Evolutionary conservation across 2,888 invertebrate species (phyloP).

Genomic region (Himalopsyche kuldschensis): DNA sequence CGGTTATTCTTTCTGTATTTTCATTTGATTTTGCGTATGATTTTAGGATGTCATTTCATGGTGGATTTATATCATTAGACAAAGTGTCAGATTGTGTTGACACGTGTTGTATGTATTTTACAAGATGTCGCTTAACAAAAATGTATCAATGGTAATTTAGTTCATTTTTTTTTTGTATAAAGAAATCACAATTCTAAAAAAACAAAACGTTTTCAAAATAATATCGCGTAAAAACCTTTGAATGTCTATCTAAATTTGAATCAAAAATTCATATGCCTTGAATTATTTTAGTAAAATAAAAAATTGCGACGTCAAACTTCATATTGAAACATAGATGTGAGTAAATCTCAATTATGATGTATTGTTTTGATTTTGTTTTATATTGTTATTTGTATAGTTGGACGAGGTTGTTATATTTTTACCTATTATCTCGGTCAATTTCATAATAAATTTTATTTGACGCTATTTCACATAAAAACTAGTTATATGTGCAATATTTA

Average conservation of each 20-base stretch:
- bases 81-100: conserved; percentile 32
- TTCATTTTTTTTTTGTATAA: neutral
- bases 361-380: neutral
- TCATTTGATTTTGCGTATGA: conserved; percentile 2
- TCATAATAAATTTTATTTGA: conserved; percentile 11
- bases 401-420: conserved; percentile 32
- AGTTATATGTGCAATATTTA: conserved; percentile 36
- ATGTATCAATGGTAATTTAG: neutral
- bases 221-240: neutral
- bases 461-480: conserved; percentile 13
- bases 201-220: no score
- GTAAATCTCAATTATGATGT: neutral
- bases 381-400: conserved; percentile 12
- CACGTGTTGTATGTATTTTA: conserved; percentile 23
- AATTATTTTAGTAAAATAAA: neutral
- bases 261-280: no score
- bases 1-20: conserved; percentile 24
- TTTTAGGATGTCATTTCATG: conserved; percentile 26
- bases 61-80: conserved; percentile 19
- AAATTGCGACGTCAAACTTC: neutral
- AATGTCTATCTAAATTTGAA: neutral
- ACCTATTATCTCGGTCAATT: conserved; percentile 37
- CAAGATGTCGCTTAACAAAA: neutral
- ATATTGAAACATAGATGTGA: neutral
- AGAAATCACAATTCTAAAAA: no score